Evolutionary conservation across 2,113 vertebrate species (phyloP).

Genomic region (Periophthalmodon schlosseri): DNA sequence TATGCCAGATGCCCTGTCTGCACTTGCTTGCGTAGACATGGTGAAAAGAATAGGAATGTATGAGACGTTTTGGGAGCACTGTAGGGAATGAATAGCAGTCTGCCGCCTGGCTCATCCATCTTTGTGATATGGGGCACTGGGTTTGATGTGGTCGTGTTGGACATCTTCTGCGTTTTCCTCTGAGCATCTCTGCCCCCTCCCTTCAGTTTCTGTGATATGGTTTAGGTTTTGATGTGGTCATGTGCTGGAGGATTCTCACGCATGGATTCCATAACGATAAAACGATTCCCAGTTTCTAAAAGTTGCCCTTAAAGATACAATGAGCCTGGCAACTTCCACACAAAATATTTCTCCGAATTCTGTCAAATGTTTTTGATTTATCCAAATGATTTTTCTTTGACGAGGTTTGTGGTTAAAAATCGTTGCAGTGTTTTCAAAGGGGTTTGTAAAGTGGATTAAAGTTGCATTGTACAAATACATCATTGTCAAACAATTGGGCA

Average conservation of each 20-base stretch:
- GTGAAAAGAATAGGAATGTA: neutral
- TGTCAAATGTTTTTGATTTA: constrained; percentile 64
- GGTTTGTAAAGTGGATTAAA: constrained; percentile 55
- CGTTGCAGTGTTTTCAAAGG: constrained; percentile 61
- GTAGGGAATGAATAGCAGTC: constrained; percentile 48
- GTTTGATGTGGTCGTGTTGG: constrained; percentile 68
- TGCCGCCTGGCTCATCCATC: constrained; percentile 55
- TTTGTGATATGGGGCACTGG: constrained; percentile 53
- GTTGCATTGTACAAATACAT: constrained; percentile 39
- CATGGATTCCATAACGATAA: constrained; percentile 71
- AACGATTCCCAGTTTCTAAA: constrained; percentile 53
- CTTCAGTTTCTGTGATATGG: constrained; percentile 64
- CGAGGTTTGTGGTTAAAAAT: constrained; percentile 50
- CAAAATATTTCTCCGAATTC: constrained; percentile 6
- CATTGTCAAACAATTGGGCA: constrained; percentile 41
- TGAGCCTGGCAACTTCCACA: constrained; percentile 26
- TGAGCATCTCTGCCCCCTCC: constrained; percentile 17
- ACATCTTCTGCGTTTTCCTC: constrained; percentile 30
- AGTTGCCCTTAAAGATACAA: constrained; percentile 39
- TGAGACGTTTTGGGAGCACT: constrained; percentile 32
- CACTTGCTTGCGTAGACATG: neutral
- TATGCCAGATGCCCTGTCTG: neutral
- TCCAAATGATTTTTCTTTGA: constrained; percentile 55
- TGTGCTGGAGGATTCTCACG: constrained; percentile 64
- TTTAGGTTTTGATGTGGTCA: constrained; percentile 69